Evolutionary conservation across 2,113 vertebrate genomes (phyloP).

Genomic region (Pluvianellus socialis): DNA sequence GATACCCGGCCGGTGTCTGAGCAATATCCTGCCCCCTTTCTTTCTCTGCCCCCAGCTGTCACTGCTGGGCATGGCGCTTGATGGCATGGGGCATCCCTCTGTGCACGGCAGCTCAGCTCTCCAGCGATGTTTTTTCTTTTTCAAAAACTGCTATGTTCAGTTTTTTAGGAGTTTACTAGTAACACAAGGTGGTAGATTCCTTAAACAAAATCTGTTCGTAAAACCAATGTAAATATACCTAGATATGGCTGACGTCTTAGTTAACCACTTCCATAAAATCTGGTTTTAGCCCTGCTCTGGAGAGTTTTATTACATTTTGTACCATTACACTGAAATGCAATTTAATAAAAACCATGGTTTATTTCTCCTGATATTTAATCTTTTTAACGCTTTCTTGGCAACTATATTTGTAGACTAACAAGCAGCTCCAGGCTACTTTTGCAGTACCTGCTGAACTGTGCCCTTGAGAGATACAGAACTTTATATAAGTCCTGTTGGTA

Average conservation of each 20-base stretch:
- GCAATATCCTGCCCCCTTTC: neutral
- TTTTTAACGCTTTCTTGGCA: neutral
- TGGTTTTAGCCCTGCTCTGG: neutral
- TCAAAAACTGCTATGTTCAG: neutral
- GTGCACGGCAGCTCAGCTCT: neutral
- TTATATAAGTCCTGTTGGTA: neutral
- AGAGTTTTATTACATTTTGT: constrained; percentile 29
- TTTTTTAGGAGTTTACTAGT: neutral
- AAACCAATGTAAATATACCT: neutral
- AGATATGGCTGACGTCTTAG: neutral
- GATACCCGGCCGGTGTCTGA: neutral
- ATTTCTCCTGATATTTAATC: neutral
- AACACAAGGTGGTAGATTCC: neutral
- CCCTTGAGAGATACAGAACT: neutral
- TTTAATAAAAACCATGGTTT: constrained; percentile 4
- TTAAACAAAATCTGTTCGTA: neutral
- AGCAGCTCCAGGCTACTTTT: neutral
- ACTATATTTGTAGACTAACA: neutral
- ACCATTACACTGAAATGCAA: neutral
- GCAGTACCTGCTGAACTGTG: neutral
- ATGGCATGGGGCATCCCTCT: neutral
- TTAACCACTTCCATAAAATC: constrained; percentile 24
- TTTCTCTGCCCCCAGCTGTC: neutral
- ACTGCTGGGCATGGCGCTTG: fast-evolving
- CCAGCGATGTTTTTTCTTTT: neutral